Percentiles rank a stretch among this genome's conserved stretches.
Evolutionary conservation across 2,113 vertebrate species (phyloP).

Genomic region (Hystrix cristata): DNA sequence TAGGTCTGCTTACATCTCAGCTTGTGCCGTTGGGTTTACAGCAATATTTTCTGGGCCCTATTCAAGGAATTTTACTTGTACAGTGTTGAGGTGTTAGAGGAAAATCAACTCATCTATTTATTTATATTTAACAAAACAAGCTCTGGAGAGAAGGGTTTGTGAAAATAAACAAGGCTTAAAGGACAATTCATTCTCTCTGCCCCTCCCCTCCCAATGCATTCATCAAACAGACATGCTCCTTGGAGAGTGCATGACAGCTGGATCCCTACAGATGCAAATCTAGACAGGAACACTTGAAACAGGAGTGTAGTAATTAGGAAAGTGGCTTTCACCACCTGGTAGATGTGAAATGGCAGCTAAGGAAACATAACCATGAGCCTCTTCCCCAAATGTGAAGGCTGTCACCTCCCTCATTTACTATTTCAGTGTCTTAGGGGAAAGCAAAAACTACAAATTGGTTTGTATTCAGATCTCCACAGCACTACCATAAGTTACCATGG

Average conservation of each 20-base stretch:
- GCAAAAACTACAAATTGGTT: constrained; percentile 18
- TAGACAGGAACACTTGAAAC: neutral
- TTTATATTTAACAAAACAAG: constrained; percentile 58
- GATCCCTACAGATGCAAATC: constrained; percentile 40
- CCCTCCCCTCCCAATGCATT: neutral
- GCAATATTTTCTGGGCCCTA: neutral
- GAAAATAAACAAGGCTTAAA: constrained; percentile 47
- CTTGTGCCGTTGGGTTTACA: neutral
- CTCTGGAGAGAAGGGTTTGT: neutral
- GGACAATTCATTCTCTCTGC: neutral
- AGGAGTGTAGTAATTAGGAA: neutral
- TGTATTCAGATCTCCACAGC: neutral
- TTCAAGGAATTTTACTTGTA: constrained; percentile 39
- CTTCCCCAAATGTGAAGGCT: neutral
- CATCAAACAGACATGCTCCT: neutral
- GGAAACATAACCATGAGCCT: neutral
- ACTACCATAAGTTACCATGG: neutral
- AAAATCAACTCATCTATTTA: constrained; percentile 10
- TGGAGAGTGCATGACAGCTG: neutral
- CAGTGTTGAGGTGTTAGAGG: constrained; percentile 17
- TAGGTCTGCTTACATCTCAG: neutral
- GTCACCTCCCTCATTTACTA: neutral
- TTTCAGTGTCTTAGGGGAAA: neutral
- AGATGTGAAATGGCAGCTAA: constrained; percentile 43
- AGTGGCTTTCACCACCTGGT: constrained; percentile 20